phyloP scores from a whole-genome alignment of 2,113 vertebrate species.

The Capreolus pygargus region DNA sequence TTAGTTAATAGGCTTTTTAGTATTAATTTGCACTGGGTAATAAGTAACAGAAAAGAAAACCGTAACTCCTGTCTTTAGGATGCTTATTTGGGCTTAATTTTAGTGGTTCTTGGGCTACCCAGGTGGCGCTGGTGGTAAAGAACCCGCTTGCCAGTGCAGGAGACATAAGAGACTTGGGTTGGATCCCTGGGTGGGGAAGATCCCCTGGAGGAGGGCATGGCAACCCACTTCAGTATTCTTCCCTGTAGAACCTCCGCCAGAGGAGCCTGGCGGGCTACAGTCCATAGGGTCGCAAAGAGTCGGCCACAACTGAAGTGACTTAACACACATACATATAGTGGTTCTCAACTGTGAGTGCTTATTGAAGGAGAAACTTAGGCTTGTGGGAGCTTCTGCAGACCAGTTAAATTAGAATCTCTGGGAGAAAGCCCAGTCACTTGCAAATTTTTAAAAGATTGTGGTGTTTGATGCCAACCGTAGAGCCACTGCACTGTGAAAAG shows the following conservation, averaged over 20 bases:
- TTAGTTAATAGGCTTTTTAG: neutral
- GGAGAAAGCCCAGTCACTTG: neutral
- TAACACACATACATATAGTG: neutral
- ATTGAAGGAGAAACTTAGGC: neutral
- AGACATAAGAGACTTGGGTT: neutral
- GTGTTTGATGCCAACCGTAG: neutral
- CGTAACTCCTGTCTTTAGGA: neutral
- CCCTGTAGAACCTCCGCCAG: neutral
- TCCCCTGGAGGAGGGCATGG: neutral
- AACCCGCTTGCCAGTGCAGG: neutral
- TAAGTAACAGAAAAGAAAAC: neutral
- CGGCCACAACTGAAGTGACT: neutral
- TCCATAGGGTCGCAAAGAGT: neutral
- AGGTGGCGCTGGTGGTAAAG: neutral
- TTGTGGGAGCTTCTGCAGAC: neutral
- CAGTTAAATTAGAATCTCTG: slow-evolving; percentile 6
- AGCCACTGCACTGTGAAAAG: neutral
- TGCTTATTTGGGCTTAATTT: slow-evolving; percentile 23
- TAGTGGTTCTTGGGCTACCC: neutral
- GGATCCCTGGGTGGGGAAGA: neutral
- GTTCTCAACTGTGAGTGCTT: slow-evolving; percentile 37
- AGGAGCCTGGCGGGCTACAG: neutral
- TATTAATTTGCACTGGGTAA: neutral
- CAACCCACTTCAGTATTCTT: neutral
- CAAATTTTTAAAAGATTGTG: neutral